A percentile compares a stretch with the other conserved stretches of the same genome.
Conservation (phyloP, 1,140 invertebrate species). For the Reticulitermes speratus region DNA sequence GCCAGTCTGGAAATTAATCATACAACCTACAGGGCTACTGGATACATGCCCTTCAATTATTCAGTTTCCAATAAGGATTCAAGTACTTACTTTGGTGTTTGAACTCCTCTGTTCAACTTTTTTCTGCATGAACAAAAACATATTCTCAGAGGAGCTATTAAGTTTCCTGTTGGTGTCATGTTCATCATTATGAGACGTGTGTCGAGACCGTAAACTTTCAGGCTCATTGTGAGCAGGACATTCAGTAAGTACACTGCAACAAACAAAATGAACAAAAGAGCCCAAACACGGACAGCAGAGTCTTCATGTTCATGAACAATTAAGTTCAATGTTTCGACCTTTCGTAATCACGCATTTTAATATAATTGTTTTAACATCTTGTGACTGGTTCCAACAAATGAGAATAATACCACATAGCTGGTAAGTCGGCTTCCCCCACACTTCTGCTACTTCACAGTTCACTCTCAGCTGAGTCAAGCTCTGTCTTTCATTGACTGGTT, state of each 20-base stretch:
- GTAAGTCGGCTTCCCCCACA: no score
- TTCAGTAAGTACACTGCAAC: background rate
- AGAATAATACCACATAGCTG: background rate
- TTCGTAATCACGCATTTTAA: no score
- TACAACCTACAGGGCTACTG: background rate
- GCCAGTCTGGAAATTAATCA: background rate
- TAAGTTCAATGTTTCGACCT: no score
- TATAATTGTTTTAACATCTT: no score
- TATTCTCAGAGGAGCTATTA: background rate
- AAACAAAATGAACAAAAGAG: background rate
- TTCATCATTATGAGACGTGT: background rate
- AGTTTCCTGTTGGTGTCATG: background rate
- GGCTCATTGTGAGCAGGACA: background rate
- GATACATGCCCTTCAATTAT: background rate
- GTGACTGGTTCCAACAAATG: background rate
- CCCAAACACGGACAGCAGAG: no score
- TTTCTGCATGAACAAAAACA: no score
- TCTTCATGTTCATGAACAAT: no score
- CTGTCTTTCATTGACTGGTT: no score
- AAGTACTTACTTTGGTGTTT: background rate
- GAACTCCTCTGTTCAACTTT: background rate
- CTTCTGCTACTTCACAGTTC: no score
- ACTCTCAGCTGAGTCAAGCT: no score
- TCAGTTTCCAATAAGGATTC: background rate
- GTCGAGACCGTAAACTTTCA: background rate